A percentile compares a stretch with the other conserved stretches of the same genome.
phyloP scores from a whole-genome alignment of 2,888 invertebrate species.

The Petrophora chlorosata region DNA sequence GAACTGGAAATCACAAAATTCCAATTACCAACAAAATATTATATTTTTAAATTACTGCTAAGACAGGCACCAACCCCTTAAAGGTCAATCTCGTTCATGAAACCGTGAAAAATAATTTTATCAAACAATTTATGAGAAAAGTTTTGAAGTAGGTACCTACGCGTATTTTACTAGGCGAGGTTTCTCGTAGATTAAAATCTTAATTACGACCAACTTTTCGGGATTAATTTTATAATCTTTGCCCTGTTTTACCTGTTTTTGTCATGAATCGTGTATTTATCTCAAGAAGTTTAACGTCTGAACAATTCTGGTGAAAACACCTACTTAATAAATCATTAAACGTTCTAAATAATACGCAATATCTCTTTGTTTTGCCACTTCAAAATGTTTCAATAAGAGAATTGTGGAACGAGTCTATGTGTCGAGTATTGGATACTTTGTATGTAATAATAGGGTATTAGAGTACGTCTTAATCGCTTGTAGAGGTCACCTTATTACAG shows the following conservation, averaged over 20 bases:
- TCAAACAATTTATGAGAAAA: constrained; percentile 68
- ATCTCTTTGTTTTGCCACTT: too few species aligned
- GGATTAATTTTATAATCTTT: constrained; percentile 71
- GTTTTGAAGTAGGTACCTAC: constrained; percentile 53
- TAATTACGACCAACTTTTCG: constrained; percentile 72
- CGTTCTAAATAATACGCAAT: too few species aligned
- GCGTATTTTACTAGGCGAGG: constrained; percentile 60
- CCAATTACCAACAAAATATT: too few species aligned
- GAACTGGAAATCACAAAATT: too few species aligned
- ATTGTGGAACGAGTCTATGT: too few species aligned
- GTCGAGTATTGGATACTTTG: too few species aligned
- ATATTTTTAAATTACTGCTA: neutral
- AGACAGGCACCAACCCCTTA: neutral
- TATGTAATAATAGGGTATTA: too few species aligned
- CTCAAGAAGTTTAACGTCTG: constrained; percentile 36
- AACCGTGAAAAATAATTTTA: constrained; percentile 60
- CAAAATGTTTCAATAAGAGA: too few species aligned
- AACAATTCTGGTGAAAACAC: too few species aligned
- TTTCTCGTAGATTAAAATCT: constrained; percentile 72
- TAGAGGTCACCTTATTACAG: constrained; percentile 11
- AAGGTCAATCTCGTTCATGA: constrained; percentile 36
- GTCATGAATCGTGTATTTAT: constrained; percentile 46
- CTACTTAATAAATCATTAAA: too few species aligned
- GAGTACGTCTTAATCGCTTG: constrained; percentile 15
- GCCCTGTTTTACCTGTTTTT: constrained; percentile 49